These are phyloP conservation scores for Drosophila azteca DNA, from an alignment of 1,140 invertebrate genomes.

Conservation along the genomic window DNA sequence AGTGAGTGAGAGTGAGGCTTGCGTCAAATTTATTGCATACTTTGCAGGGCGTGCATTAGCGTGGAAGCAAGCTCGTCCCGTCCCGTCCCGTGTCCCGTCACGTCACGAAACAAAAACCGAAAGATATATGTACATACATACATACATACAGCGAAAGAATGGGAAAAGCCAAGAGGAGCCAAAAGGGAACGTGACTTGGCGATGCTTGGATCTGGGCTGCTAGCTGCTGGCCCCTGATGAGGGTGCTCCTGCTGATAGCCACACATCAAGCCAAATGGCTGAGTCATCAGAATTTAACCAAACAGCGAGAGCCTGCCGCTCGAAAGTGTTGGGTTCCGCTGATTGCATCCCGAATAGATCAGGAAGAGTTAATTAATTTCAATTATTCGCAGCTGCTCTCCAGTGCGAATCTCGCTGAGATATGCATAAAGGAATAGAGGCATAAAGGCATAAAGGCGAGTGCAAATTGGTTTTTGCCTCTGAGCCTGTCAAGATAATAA, in stretches of 20 bases:
- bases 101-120: slow-evolving; percentile 35
- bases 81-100: slow-evolving; percentile 24
- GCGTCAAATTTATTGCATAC: slow-evolving; percentile 73
- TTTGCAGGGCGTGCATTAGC: slow-evolving; percentile 60
- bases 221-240: slow-evolving; percentile 24
- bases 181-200: slow-evolving; percentile 59
- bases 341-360: too few species aligned
- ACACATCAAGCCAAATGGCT: slow-evolving; percentile 51
- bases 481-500: background rate
- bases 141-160: background rate
- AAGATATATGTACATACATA: background rate
- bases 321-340: slow-evolving; percentile 13
- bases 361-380: too few species aligned
- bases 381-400: too few species aligned
- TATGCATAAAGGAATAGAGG: too few species aligned
- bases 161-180: slow-evolving; percentile 40
- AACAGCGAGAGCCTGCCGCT: slow-evolving; percentile 13
- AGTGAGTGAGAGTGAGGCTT: slow-evolving; percentile 1
- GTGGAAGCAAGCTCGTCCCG: slow-evolving; percentile 39
- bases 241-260: slow-evolving; percentile 35
- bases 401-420: too few species aligned
- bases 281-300: slow-evolving; percentile 58
- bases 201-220: background rate
- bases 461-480: background rate
- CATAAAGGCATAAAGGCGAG: background rate